These are phyloP conservation scores for Drosophila burlai DNA, from an alignment of 1,140 invertebrate genomes.

Conservation along the genomic window DNA sequence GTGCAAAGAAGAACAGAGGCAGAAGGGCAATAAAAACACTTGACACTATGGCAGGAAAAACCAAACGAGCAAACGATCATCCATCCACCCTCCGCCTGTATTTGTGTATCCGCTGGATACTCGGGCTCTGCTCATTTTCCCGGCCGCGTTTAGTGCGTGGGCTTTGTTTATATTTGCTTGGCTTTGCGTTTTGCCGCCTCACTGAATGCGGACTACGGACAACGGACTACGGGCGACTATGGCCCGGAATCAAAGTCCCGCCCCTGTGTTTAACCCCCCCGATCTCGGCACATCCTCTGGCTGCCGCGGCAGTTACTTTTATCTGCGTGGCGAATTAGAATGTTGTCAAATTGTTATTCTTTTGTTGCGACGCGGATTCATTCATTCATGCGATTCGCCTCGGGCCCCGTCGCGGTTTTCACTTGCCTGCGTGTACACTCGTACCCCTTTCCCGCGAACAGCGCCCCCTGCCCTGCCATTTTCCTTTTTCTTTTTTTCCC, in stretches of 20 bases:
- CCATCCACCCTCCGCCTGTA: conserved; percentile 14
- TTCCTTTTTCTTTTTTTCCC: neutral
- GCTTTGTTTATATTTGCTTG: conserved; percentile 78
- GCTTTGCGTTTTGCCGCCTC: conserved; percentile 81
- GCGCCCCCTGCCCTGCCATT: neutral
- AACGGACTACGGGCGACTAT: neutral
- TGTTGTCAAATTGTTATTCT: conserved; percentile 85
- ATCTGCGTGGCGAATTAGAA: conserved; percentile 84
- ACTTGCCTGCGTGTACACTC: conserved; percentile 54
- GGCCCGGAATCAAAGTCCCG: conserved; percentile 65
- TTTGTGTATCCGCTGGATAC: conserved; percentile 57
- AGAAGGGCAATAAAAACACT: conserved; percentile 74
- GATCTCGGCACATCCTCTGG: conserved; percentile 12
- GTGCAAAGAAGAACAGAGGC: conserved; percentile 24
- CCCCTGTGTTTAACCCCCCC: conserved; percentile 5
- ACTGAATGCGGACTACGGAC: conserved; percentile 43
- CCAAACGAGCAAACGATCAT: conserved; percentile 18
- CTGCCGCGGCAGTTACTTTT: conserved; percentile 70
- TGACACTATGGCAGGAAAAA: conserved; percentile 59
- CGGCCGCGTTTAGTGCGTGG: conserved; percentile 45
- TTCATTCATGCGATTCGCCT: conserved; percentile 78
- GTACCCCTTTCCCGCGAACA: conserved; percentile 55
- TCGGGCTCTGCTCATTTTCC: conserved; percentile 26
- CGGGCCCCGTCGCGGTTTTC: conserved; percentile 44
- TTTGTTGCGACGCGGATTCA: conserved; percentile 83